Percentiles rank a stretch among this genome's conserved stretches.
Conservation (phyloP, 2,797 vertebrate species). For the Pseudochirops cupreus region DNA sequence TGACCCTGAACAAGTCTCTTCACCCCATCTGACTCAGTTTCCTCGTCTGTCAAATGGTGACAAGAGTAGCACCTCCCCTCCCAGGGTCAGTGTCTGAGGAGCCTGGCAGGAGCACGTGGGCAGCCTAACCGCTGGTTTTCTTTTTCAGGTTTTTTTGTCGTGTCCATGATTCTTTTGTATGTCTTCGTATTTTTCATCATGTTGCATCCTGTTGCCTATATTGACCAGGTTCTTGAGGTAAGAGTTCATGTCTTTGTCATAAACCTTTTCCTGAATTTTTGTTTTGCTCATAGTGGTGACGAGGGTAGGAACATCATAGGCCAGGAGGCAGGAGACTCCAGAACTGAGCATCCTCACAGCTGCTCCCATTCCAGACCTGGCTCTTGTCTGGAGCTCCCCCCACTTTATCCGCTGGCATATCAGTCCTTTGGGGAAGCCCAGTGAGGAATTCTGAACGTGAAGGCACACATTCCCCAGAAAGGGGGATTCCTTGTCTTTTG, state of each 20-base stretch:
- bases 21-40: background rate
- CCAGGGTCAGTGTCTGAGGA: background rate
- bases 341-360: rapidly evolving
- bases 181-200: conserved; percentile 93
- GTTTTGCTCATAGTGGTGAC: background rate
- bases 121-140: background rate
- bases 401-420: rapidly evolving
- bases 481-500: too few relatives aligned
- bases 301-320: too few relatives aligned
- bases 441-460: background rate
- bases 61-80: too few relatives aligned
- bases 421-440: background rate
- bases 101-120: background rate
- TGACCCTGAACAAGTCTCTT: background rate
- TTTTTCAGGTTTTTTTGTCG: conserved; percentile 89
- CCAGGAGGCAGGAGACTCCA: background rate
- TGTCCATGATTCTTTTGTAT: conserved; percentile 89
- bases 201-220: conserved; percentile 89
- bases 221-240: conserved; percentile 93
- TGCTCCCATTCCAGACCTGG: background rate
- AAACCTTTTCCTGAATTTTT: conserved; percentile 25
- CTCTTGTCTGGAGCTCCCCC: background rate
- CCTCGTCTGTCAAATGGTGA: background rate
- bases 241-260: conserved; percentile 37
- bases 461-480: background rate